Evolutionary conservation across 2,888 invertebrate species (phyloP), one percentile per base, ranked within the genome.

Genomic region (Allygus modestus): DNA sequence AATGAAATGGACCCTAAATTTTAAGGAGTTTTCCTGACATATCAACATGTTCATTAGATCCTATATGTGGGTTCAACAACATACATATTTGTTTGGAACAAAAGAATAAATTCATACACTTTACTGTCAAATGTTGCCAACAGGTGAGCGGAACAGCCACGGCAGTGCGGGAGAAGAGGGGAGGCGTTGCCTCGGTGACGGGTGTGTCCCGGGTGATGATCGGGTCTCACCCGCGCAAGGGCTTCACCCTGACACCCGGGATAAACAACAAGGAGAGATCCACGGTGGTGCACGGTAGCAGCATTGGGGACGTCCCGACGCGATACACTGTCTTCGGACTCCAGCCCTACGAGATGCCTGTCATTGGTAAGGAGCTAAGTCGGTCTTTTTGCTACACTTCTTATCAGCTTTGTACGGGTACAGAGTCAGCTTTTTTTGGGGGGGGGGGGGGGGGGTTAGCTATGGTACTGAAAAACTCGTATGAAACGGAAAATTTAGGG

Each of bases 341-440:
- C 84, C 93, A 94, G 88, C 92, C 92, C 88, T 93, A 94, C 89
- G 94, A 95, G 90, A 90, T 94, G n/a, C 94, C 94, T 81, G 94
- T 94, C 88, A 93, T 94, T 88, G 94, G 94, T 94, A 91, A 92
- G 91, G 17, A 15, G 37, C 4, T 37, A 37, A 11, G 4, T 88
- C 41, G 37, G 37, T 37, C 11, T 37, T 37, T n/a, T n/a, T n/a
- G 37, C 37, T n/a, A n/a, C n/a, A n/a, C n/a, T n/a, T n/a, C 1
- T 54, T 20, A n/a, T 37, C 26, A 58, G n/a, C n/a, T n/a, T n/a
- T n/a, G n/a, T n/a, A n/a, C n/a, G n/a, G n/a, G n/a, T n/a, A n/a
- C n/a, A n/a, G n/a, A n/a, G n/a, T n/a, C n/a, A n/a, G n/a, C n/a
- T n/a, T n/a, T n/a, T n/a, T n/a, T n/a, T n/a, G n/a, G n/a, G n/a